These are phyloP conservation scores for Corapipo altera DNA, from an alignment of 2,113 vertebrate genomes.

Conservation along the genomic window DNA sequence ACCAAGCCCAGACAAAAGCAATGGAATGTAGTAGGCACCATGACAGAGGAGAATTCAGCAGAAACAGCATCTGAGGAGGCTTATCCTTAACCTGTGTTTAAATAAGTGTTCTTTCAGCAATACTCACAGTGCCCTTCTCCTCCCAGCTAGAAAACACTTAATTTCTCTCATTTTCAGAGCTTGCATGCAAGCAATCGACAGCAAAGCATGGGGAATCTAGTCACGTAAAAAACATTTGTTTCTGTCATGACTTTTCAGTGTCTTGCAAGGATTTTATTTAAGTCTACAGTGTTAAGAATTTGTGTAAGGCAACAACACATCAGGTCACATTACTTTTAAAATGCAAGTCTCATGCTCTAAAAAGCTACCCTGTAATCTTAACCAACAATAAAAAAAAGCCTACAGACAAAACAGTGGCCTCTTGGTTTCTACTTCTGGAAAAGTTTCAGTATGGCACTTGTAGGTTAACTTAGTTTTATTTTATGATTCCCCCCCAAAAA, in stretches of 20 bases:
- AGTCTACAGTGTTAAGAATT: neutral
- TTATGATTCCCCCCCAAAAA: neutral
- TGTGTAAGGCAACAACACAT: neutral
- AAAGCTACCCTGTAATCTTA: neutral
- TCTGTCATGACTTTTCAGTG: neutral
- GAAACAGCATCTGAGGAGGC: slow-evolving; percentile 40
- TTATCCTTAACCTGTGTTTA: slow-evolving; percentile 13
- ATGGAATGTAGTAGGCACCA: slow-evolving; percentile 71
- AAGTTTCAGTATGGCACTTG: neutral
- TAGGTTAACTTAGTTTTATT: neutral
- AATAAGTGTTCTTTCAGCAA: neutral
- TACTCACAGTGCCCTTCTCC: neutral
- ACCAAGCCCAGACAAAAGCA: slow-evolving; percentile 79
- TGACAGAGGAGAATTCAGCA: slow-evolving; percentile 46
- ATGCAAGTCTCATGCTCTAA: neutral
- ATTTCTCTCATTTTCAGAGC: neutral
- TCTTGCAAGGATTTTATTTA: neutral
- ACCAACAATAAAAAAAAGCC: neutral
- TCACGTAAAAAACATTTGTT: neutral
- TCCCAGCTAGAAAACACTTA: neutral
- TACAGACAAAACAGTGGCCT: neutral
- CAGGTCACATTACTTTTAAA: neutral
- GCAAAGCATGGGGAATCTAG: neutral
- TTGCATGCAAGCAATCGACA: neutral
- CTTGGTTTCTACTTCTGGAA: neutral